phyloP scores from a whole-genome alignment of 2,888 invertebrate species.

The Odontocerum albicorne region DNA sequence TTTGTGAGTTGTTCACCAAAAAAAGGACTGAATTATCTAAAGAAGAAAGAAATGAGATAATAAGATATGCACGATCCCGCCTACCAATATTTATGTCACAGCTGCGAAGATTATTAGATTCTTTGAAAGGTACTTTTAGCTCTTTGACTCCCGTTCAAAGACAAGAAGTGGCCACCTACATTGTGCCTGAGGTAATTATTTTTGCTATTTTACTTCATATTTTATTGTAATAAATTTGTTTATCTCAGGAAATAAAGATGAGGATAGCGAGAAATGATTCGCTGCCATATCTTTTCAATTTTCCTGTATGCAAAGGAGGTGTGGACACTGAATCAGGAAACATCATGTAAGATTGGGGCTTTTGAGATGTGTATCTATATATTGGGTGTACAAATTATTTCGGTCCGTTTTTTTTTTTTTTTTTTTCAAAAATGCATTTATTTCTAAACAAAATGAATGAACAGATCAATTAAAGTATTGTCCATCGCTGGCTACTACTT shows the following conservation, averaged over 20 bases:
- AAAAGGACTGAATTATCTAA: slow-evolving; percentile 62
- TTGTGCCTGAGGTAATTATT: slow-evolving; percentile 66
- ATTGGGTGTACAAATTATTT: too few species aligned
- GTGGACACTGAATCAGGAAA: too few species aligned
- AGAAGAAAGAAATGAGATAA: slow-evolving; percentile 67
- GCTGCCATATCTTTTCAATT: too few species aligned
- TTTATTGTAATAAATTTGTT: background rate
- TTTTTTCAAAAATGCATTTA: too few species aligned
- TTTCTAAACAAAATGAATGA: too few species aligned
- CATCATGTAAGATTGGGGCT: too few species aligned
- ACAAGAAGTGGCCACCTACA: slow-evolving; percentile 63
- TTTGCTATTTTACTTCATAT: too few species aligned
- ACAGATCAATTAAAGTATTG: too few species aligned
- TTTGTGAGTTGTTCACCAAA: slow-evolving; percentile 67
- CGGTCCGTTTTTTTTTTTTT: too few species aligned
- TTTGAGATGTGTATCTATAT: too few species aligned
- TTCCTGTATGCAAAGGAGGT: too few species aligned
- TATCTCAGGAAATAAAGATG: background rate
- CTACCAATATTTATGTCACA: slow-evolving; percentile 67
- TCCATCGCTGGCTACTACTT: too few species aligned
- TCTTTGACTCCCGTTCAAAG: slow-evolving; percentile 59
- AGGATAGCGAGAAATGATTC: background rate
- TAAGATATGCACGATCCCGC: slow-evolving; percentile 65
- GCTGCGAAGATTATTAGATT: slow-evolving; percentile 60
- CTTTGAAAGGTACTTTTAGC: slow-evolving; percentile 60